Evolutionary conservation across 2,888 invertebrate genomes (phyloP).

Genomic region (Chymomyza procnemis): DNA sequence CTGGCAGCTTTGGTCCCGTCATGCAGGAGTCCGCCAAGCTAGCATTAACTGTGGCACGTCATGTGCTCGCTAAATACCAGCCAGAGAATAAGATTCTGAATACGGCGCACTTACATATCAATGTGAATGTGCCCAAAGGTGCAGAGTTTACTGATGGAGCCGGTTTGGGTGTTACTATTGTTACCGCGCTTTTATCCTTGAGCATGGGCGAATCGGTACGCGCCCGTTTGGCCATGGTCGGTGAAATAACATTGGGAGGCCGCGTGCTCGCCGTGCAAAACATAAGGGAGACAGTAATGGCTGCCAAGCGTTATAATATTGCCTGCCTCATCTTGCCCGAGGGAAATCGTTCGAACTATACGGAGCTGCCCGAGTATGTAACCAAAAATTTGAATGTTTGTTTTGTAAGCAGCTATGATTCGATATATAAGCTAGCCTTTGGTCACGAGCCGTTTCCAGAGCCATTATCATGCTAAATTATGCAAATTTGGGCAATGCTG

Average conservation of each 20-base stretch:
- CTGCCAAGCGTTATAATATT: slow-evolving; percentile 94
- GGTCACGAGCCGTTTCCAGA: not conserved
- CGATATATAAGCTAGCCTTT: slow-evolving; percentile 9
- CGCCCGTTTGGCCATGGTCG: slow-evolving; percentile 96
- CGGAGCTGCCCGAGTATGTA: slow-evolving; percentile 93
- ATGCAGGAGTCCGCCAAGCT: slow-evolving; percentile 98
- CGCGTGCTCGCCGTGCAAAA: slow-evolving; percentile 97
- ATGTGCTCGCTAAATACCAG: slow-evolving; percentile 82
- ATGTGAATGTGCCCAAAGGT: slow-evolving; percentile 98
- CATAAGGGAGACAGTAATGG: slow-evolving; percentile 98
- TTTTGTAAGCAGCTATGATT: not conserved
- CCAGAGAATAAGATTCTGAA: slow-evolving; percentile 85
- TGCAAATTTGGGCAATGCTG: not conserved
- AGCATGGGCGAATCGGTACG: slow-evolving; percentile 85
- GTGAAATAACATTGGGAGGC: slow-evolving; percentile 95
- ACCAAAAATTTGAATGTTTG: slow-evolving; percentile 89
- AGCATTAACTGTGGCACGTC: slow-evolving; percentile 93
- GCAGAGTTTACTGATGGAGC: slow-evolving; percentile 99
- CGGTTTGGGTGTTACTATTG: slow-evolving; percentile 95
- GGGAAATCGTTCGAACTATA: slow-evolving; percentile 95
- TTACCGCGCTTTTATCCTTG: slow-evolving; percentile 92
- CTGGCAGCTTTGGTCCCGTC: slow-evolving; percentile 97
- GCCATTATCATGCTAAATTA: not conserved
- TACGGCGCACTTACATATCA: slow-evolving; percentile 84
- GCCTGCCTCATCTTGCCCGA: slow-evolving; percentile 92